Conservation (phyloP, 92 coral and sea anemone species). For the Desmophyllum pertusum region DNA sequence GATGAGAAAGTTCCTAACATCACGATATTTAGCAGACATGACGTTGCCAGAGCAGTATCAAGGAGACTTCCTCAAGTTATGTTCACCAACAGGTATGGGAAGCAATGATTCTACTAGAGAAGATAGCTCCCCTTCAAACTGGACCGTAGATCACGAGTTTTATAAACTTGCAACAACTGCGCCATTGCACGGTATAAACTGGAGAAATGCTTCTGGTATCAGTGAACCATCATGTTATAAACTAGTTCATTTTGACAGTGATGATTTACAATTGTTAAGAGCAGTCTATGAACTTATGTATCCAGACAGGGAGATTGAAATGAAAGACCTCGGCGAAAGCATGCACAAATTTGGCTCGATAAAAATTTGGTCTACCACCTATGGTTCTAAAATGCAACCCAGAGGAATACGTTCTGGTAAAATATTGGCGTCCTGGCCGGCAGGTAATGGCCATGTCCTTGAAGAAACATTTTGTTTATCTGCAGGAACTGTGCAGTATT, state of each 20-base stretch:
- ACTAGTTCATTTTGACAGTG: constrained; percentile 23
- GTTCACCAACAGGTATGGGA: too few species aligned
- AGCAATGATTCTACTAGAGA: too few species aligned
- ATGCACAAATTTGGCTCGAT: constrained; percentile 64
- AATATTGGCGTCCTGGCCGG: constrained; percentile 69
- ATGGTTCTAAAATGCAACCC: constrained; percentile 70
- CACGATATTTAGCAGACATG: too few species aligned
- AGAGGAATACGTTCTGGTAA: constrained; percentile 62
- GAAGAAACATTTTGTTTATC: constrained; percentile 53
- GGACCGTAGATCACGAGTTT: too few species aligned
- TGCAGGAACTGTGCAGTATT: constrained; percentile 50
- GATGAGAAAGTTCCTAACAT: too few species aligned
- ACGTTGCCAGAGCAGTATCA: too few species aligned
- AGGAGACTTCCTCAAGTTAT: too few species aligned
- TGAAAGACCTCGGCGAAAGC: constrained; percentile 16
- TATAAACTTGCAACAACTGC: too few species aligned
- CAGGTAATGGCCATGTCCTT: constrained; percentile 50
- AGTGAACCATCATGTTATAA: constrained; percentile 32
- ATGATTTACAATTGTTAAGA: constrained; percentile 39
- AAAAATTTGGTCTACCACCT: constrained; percentile 42
- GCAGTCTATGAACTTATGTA: constrained; percentile 42
- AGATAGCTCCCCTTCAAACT: too few species aligned
- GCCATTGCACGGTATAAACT: too few species aligned
- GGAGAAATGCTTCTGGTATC: constrained; percentile 39
- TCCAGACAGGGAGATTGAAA: constrained; percentile 25